These are phyloP conservation scores for Crotophaga sulcirostris DNA, from an alignment of 2,113 vertebrate species.

Conservation along the genomic window DNA sequence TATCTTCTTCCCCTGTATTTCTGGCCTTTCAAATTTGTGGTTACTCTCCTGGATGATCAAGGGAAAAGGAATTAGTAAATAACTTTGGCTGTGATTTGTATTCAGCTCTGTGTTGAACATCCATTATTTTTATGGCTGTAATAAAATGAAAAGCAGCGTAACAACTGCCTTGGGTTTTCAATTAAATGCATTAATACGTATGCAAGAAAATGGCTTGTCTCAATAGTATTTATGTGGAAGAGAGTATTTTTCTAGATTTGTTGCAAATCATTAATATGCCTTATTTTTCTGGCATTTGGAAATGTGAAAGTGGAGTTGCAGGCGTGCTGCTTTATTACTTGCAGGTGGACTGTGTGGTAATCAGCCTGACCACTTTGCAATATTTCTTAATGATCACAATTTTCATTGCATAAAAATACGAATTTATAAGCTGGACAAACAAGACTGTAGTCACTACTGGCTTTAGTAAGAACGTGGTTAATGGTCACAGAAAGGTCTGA, in stretches of 20 bases:
- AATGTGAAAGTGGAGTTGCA: not conserved
- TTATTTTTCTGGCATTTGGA: not conserved
- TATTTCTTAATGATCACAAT: not conserved
- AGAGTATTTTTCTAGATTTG: constrained; percentile 14
- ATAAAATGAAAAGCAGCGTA: constrained; percentile 37
- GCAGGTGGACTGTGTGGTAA: constrained; percentile 8
- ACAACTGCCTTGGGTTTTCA: constrained; percentile 53
- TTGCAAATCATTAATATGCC: not conserved
- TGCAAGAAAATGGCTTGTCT: constrained; percentile 37
- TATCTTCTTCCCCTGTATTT: not conserved
- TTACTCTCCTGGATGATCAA: not conserved
- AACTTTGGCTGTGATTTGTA: constrained; percentile 38
- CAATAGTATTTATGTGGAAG: constrained; percentile 24
- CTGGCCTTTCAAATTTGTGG: not conserved
- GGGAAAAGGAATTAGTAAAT: constrained; percentile 38
- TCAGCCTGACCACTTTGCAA: not conserved
- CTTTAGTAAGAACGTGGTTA: not conserved
- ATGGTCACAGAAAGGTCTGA: not conserved
- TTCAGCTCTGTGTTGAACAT: constrained; percentile 35
- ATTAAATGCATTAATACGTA: constrained; percentile 48
- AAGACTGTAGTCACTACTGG: not conserved
- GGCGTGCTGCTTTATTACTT: constrained; percentile 38
- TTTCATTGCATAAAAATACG: not conserved
- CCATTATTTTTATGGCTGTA: constrained; percentile 52
- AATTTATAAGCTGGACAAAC: not conserved